Evolutionary conservation across 2,888 invertebrate species (phyloP).

Genomic region (Brachyopa scutellaris): DNA sequence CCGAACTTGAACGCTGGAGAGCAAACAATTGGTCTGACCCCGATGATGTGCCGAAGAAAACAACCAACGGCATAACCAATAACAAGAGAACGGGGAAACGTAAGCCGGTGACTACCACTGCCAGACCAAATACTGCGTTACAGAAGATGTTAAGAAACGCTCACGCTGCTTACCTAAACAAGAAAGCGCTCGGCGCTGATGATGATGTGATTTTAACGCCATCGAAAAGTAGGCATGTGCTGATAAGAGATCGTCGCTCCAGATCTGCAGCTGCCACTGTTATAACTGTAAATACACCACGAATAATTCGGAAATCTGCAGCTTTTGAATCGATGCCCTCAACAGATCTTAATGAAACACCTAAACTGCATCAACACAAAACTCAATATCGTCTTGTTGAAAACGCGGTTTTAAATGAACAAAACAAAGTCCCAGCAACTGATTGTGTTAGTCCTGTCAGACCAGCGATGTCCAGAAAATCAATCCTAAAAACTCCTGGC

Average conservation of each 20-base stretch:
- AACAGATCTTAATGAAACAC: constrained; percentile 5
- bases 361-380: constrained; percentile 6
- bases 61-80: constrained; percentile 42
- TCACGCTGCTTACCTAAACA: constrained; percentile 74
- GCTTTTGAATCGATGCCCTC: not conserved
- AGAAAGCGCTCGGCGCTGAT: constrained; percentile 53
- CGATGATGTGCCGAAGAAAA: constrained; percentile 72
- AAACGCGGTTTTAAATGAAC: constrained; percentile 16
- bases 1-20: constrained; percentile 77
- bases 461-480: constrained; percentile 67
- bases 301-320: constrained; percentile 4
- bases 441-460: not conserved
- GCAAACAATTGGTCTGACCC: constrained; percentile 79
- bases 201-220: constrained; percentile 62
- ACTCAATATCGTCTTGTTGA: constrained; percentile 33
- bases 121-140: constrained; percentile 75
- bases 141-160: constrained; percentile 76
- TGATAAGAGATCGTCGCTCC: constrained; percentile 69
- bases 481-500: constrained; percentile 80
- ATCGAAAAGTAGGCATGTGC: constrained; percentile 60
- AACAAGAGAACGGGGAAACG: constrained; percentile 68
- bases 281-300: constrained; percentile 64
- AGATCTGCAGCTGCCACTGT: constrained; percentile 74
- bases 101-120: constrained; percentile 46
- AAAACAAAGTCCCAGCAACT: constrained; percentile 6